Evolutionary conservation across 1,140 invertebrate species (phyloP).

Genomic region (Lysiphlebus fabarum): DNA sequence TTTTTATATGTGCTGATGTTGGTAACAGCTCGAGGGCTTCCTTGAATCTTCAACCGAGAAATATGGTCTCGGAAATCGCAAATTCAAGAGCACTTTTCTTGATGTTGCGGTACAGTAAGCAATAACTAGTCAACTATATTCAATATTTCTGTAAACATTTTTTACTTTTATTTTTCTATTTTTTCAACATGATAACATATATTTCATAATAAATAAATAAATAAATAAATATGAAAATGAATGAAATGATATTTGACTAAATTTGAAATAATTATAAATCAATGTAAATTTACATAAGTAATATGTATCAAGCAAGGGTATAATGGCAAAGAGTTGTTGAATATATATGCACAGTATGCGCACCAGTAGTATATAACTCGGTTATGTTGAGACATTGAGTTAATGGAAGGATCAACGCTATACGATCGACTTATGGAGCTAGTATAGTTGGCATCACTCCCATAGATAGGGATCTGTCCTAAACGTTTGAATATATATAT

Average conservation of each 20-base stretch:
- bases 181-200: too few species aligned
- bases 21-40: conserved; percentile 9
- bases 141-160: too few species aligned
- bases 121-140: too few species aligned
- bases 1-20: not conserved
- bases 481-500: conserved; percentile 16
- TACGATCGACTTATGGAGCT: conserved; percentile 28
- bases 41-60: conserved; percentile 5
- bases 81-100: conserved; percentile 24
- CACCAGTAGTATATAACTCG: conserved; percentile 24
- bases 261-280: too few species aligned
- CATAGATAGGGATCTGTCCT: conserved; percentile 24
- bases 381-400: conserved; percentile 29
- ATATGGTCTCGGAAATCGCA: conserved; percentile 16
- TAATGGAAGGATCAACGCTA: conserved; percentile 31
- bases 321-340: conserved; percentile 23
- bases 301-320: too few species aligned
- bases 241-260: too few species aligned
- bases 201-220: too few species aligned
- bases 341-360: not conserved
- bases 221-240: too few species aligned
- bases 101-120: too few species aligned
- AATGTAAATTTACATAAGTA: too few species aligned
- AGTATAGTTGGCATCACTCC: conserved; percentile 28
- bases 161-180: not conserved